These are phyloP conservation scores for Lasioglossum villosulum DNA, from an alignment of 2,888 invertebrate genomes.

Conservation along the genomic window DNA sequence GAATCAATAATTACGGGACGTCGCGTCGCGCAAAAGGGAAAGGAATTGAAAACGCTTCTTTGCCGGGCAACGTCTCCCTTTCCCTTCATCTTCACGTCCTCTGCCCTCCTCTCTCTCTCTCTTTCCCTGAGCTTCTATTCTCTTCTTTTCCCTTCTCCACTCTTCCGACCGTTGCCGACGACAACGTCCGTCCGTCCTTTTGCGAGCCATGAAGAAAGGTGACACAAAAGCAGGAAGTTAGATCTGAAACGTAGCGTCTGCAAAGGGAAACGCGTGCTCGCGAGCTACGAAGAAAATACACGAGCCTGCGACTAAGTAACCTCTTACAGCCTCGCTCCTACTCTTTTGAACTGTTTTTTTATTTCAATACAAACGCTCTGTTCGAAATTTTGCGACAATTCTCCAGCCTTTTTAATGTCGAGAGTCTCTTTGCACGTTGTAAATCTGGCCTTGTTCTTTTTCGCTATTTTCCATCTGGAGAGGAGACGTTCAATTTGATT, in stretches of 20 bases:
- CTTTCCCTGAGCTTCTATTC: too few relatives aligned
- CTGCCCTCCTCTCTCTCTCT: neutral
- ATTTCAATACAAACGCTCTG: neutral
- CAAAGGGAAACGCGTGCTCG: conserved; percentile 8
- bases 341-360: neutral
- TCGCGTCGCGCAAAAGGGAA: conserved; percentile 8
- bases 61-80: neutral
- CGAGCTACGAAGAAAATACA: neutral
- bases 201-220: neutral
- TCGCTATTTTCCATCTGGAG: neutral
- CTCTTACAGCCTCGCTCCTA: neutral
- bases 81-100: neutral
- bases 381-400: neutral
- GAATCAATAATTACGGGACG: conserved; percentile 73
- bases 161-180: neutral
- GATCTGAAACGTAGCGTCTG: neutral
- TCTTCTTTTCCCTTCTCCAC: neutral
- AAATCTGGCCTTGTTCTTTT: neutral
- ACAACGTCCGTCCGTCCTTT: neutral
- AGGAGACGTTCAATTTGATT: too few relatives aligned
- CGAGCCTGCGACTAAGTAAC: neutral
- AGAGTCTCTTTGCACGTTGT: neutral
- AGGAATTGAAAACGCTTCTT: conserved; percentile 33
- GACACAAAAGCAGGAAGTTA: neutral
- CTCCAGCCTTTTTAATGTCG: neutral